Evolutionary conservation across 2,113 vertebrate genomes (phyloP).

Genomic region (Donacobius atricapilla): DNA sequence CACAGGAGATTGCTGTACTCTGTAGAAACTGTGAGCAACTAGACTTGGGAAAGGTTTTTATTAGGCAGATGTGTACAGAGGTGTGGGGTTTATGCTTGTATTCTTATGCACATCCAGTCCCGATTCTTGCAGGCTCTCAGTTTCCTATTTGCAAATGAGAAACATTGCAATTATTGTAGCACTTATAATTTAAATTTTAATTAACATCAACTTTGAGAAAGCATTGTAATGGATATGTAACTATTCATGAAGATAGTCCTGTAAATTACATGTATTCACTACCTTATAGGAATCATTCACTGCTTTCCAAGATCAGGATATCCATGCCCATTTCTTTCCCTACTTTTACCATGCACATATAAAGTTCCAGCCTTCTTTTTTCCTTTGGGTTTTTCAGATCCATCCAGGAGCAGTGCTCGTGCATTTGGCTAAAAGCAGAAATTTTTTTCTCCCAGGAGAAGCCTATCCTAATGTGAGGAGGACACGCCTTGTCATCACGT

Average conservation of each 20-base stretch:
- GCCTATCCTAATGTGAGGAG: not conserved
- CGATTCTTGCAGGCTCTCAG: not conserved
- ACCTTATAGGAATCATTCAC: not conserved
- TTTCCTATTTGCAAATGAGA: not conserved
- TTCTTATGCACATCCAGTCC: not conserved
- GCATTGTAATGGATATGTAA: not conserved
- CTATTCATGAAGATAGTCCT: not conserved
- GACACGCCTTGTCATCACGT: not conserved
- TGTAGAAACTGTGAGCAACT: not conserved
- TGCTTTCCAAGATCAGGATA: not conserved
- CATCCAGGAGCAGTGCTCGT: not conserved
- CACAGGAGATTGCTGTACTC: not conserved
- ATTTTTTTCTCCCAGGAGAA: not conserved
- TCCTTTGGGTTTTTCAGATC: not conserved
- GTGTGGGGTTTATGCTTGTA: accelerated
- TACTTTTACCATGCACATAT: not conserved
- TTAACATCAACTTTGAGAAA: not conserved
- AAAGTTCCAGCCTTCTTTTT: not conserved
- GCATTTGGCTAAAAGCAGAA: not conserved
- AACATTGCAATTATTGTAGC: not conserved
- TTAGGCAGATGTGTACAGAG: not conserved
- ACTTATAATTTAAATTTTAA: not conserved
- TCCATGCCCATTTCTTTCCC: not conserved
- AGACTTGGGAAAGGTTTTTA: not conserved
- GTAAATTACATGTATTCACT: not conserved